Evolutionary conservation across 2,888 invertebrate species (phyloP).

Genomic region (Epsilonema sp.): DNA sequence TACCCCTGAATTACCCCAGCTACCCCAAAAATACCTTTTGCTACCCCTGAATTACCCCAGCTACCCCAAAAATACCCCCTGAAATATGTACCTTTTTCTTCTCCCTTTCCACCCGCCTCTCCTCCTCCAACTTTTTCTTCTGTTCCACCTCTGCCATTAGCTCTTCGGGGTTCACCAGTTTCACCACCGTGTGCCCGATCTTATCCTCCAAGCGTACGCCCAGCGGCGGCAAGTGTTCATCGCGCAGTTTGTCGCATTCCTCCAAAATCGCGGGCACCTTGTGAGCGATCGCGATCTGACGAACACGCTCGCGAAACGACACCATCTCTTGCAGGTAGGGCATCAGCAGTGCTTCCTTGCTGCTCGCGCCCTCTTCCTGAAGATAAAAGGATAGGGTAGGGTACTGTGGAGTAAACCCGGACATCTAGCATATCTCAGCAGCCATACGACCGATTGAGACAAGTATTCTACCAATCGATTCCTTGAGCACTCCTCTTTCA

Average conservation of each 20-base stretch:
- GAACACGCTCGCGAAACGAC: slow-evolving; percentile 49
- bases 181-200: slow-evolving; percentile 48
- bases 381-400: neutral
- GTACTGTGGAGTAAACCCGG: too few species aligned
- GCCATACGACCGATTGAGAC: too few species aligned
- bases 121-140: slow-evolving; percentile 48
- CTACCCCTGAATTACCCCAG: too few species aligned
- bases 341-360: slow-evolving; percentile 56
- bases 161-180: slow-evolving; percentile 64
- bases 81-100: too few species aligned
- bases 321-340: slow-evolving; percentile 69
- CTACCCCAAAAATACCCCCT: too few species aligned
- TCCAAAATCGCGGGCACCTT: slow-evolving; percentile 18
- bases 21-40: too few species aligned
- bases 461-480: too few species aligned
- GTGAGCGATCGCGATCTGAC: slow-evolving; percentile 19
- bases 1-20: too few species aligned
- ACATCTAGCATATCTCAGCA: too few species aligned
- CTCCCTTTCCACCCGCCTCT: slow-evolving; percentile 18
- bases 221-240: slow-evolving; percentile 62
- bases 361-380: slow-evolving; percentile 5
- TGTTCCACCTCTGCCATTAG: slow-evolving; percentile 44
- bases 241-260: slow-evolving; percentile 69
- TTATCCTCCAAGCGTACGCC: slow-evolving; percentile 80
- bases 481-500: too few species aligned